Evolutionary conservation across 2,888 invertebrate genomes (phyloP).

Genomic region (Apotomis betuletana): DNA sequence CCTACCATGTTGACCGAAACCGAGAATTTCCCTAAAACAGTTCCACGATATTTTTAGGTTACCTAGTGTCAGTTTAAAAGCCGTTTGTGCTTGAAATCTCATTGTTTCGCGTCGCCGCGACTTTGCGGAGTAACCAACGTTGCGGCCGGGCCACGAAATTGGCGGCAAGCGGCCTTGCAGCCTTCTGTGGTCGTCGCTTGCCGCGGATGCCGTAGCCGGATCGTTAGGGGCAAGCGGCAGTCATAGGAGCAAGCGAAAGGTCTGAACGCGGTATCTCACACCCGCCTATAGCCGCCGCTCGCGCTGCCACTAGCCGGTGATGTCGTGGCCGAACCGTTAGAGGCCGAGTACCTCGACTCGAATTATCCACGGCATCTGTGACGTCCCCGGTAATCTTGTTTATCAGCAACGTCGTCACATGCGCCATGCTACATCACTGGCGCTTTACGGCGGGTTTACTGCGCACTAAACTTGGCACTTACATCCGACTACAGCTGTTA

Average conservation of each 20-base stretch:
- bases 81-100: neutral
- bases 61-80: conserved; percentile 4
- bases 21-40: conserved; percentile 11
- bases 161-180: no score
- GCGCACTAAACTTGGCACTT: conserved; percentile 46
- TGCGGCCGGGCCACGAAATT: no score
- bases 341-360: conserved; percentile 39
- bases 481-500: conserved; percentile 27
- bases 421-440: conserved; percentile 46
- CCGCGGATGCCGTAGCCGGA: no score
- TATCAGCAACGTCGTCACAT: conserved; percentile 57
- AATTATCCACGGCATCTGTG: conserved; percentile 40
- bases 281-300: no score
- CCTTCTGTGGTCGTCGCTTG: no score
- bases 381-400: conserved; percentile 54
- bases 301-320: no score
- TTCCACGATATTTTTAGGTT: conserved; percentile 7
- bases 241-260: no score
- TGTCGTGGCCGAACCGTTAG: conserved; percentile 9
- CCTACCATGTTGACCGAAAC: neutral
- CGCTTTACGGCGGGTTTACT: conserved; percentile 56
- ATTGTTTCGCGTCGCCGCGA: conserved; percentile 13
- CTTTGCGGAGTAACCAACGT: conserved; percentile 29
- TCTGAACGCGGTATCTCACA: no score
- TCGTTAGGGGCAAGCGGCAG: no score